Conservation (phyloP, 2,113 vertebrate genomes). For the Pavo muticus region DNA sequence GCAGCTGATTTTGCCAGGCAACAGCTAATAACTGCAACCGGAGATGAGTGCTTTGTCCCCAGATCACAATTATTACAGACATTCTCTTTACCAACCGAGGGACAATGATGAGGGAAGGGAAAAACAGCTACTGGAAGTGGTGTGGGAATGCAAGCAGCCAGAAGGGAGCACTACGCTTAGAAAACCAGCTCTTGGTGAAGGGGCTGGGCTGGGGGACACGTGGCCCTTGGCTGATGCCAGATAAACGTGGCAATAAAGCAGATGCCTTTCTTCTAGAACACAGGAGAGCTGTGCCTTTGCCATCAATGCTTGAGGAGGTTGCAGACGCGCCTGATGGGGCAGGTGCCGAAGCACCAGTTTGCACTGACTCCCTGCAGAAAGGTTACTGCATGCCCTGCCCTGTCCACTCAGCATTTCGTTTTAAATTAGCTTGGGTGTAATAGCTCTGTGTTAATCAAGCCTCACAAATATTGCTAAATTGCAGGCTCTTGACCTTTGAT, state of each 20-base stretch:
- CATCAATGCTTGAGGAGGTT: not conserved
- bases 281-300: not conserved
- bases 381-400: not conserved
- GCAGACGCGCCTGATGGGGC: not conserved
- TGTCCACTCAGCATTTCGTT: not conserved
- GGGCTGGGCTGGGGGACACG: not conserved
- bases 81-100: not conserved
- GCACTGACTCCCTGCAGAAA: not conserved
- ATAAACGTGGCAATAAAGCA: not conserved
- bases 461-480: constrained; percentile 30
- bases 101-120: not conserved
- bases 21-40: not conserved
- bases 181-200: not conserved
- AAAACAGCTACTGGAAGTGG: not conserved
- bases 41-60: not conserved
- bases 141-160: not conserved
- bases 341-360: not conserved
- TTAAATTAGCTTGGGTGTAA: not conserved
- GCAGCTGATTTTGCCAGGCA: constrained; percentile 10
- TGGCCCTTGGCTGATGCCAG: not conserved
- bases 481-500: constrained; percentile 44
- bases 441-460: not conserved
- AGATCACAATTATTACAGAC: not conserved
- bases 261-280: not conserved
- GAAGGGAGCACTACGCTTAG: not conserved